Evolutionary conservation across 2,113 vertebrate species (phyloP).

Genomic region (Rhinogobius similis): DNA sequence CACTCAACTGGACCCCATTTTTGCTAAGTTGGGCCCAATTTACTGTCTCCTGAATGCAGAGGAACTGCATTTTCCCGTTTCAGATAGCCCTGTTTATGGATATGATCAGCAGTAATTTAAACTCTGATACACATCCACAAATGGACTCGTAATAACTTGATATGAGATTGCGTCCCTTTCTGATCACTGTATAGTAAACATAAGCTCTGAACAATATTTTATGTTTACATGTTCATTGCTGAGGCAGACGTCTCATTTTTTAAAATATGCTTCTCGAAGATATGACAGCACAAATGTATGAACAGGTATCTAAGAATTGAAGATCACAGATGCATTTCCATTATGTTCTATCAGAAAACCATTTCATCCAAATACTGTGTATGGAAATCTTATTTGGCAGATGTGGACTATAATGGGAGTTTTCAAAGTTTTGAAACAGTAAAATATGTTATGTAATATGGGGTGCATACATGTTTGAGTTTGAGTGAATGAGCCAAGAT

Average conservation of each 20-base stretch:
- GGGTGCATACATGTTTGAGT: no score
- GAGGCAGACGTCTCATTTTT: not conserved
- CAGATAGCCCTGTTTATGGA: constrained; percentile 1
- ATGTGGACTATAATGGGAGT: not conserved
- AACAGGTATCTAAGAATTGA: not conserved
- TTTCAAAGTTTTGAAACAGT: not conserved
- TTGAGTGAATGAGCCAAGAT: not conserved
- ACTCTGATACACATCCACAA: not conserved
- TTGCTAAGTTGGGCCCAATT: constrained; percentile 24
- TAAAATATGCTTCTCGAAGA: not conserved
- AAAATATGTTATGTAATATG: not conserved
- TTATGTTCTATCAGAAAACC: not conserved
- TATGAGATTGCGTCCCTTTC: not conserved
- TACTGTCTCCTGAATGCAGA: not conserved
- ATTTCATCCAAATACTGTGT: not conserved
- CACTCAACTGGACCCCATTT: constrained; percentile 39
- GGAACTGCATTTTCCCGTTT: not conserved
- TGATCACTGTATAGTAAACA: not conserved
- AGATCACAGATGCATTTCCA: not conserved
- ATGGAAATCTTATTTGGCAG: not conserved
- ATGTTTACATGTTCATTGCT: not conserved
- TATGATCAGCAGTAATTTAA: constrained; percentile 8
- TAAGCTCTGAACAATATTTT: not conserved
- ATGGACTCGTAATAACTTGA: not conserved
- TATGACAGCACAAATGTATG: not conserved